These are phyloP conservation scores for Phylloscopus whistleri DNA, from an alignment of 2,113 vertebrate species.

Conservation along the genomic window DNA sequence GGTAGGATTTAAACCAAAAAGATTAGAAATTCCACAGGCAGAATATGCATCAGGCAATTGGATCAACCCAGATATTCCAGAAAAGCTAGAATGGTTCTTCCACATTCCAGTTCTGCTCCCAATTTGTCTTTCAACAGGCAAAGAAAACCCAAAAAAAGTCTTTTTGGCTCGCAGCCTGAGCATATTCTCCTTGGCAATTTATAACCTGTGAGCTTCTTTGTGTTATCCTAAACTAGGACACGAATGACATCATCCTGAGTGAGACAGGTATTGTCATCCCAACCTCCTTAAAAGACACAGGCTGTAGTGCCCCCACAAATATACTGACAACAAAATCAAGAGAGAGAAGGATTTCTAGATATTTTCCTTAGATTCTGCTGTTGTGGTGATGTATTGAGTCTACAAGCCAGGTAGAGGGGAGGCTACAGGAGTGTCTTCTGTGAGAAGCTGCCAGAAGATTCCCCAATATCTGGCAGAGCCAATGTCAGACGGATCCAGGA, in stretches of 20 bases:
- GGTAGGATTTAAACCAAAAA: background rate
- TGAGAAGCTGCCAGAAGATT: background rate
- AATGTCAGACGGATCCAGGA: background rate
- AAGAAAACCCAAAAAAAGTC: rapidly evolving
- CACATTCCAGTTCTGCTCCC: background rate
- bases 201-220: background rate
- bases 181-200: background rate
- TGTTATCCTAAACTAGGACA: background rate
- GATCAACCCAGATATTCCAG: background rate
- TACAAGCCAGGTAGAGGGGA: background rate
- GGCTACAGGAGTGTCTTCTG: rapidly evolving
- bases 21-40: background rate
- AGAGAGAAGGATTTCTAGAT: background rate
- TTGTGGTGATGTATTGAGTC: background rate
- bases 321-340: background rate
- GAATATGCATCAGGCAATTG: background rate
- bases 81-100: background rate
- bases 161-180: background rate
- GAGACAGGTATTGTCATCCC: background rate
- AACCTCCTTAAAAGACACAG: background rate
- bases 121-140: background rate
- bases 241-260: background rate
- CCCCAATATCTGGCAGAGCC: background rate
- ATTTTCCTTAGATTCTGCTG: background rate
- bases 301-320: background rate